Evolutionary conservation across 2,797 vertebrate species (phyloP), one percentile per base, ranked within the genome.

Genomic region (Sitta carolinensis): DNA sequence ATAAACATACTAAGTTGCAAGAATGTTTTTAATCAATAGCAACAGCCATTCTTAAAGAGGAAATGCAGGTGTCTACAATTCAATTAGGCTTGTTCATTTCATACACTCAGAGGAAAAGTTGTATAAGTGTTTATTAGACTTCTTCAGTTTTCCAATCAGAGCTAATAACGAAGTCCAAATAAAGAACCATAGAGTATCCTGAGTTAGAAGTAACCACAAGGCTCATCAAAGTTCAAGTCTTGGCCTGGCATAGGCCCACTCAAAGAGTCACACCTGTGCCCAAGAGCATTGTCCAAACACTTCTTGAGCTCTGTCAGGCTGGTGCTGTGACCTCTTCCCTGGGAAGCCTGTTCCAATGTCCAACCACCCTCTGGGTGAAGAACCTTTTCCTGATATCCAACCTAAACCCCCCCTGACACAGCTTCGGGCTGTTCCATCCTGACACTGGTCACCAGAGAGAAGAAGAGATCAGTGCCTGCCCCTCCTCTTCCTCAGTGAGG

Each of bases 1-100:
- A 89, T 27, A 91, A 81, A 95, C 52, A 90, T 22, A 43, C 54
- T 26, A 87, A 75, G 42, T 74, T 69, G 27, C 63, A 94, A 87
- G 77, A 69, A 50, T 86, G 48, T 32, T 95, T 95, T 79, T 70
- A 79, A 63, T 82, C 61, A 68, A 27, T 48, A 85, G 55, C 45
- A 88, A 19, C 12, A 55, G 34, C 27, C 42, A 74, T 77, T 80
- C 61, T 61, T 54, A 54, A 50, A 77, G n/a, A 34, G 20, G 43
- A 92, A 90, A 92, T 45, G 57, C 18, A 89, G 38, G 25, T 48
- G 54, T 3, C 34, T 64, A 67, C 58, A 63, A 70, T 40, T 61
- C 57, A 83, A 45, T 68, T 52, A 77, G 3, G 3, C 29, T 55
- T 62, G 51, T 17, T 87, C 34, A 50, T 7, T 10, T 40, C 10